Base-by-base conservation (phyloP, 2,888 invertebrate species). In the Mayetiola destructor region DNA sequence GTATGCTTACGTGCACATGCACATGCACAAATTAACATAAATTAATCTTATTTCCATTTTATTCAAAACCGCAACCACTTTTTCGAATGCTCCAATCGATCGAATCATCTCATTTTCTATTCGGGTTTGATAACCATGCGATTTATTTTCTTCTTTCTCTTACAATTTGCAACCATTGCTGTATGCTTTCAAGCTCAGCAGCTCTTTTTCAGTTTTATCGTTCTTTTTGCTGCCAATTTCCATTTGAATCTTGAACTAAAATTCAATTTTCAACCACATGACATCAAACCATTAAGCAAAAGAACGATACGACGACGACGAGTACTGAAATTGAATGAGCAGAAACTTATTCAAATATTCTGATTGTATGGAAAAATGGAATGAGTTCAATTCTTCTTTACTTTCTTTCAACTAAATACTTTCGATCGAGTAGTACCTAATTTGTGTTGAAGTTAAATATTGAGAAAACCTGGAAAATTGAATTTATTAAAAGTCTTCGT, bases 41-140 rank as follows among this genome's bases (percentile, higher is more conserved):
- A 48, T 48, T 48, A 48, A 48, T 48, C 27, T 27, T 48, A 48
- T 48, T 48, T 48, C 27, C 48, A 27, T 27, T n/a, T n/a, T n/a
- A n/a, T n/a, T 48, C 48, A 1, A 20, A 48, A 48, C 48, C 48
- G 18, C 48, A 48, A 23, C 16, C 39, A n/a, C n/a, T n/a, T n/a
- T 39, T 39, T 39, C 39, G 16, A 9, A 18, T 18, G n/a, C 10
- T 39, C 27, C 14, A 48, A n/a, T n/a, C n/a, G n/a, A n/a, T n/a
- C n/a, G n/a, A n/a, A n/a, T n/a, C n/a, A n/a, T n/a, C n/a, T n/a
- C 32, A 12, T 32, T 32, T 9, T 32, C 12, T 32, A 12, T 32
- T 32, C 32, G 32, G 12, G 6, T 32, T 12, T 32, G 6, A 32
- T 32, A 12, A 32, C 8, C 12, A 12, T 32, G 32, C 8, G 12